Percentiles rank a stretch among this genome's conserved stretches.
Conservation (phyloP, 2,797 vertebrate species). For the Otolemur crassicaudatus region DNA sequence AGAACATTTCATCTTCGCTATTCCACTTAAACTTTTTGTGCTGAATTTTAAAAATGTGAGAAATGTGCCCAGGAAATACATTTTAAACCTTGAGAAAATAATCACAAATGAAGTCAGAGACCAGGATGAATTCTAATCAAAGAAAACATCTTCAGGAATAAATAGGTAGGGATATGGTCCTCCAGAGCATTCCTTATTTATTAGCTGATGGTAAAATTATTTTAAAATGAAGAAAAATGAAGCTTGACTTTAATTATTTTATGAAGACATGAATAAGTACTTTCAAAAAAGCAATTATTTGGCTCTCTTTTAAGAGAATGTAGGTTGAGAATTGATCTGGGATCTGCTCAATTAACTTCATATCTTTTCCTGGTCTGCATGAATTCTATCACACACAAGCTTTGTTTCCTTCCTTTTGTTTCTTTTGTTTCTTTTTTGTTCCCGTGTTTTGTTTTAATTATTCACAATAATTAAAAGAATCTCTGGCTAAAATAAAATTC, state of each 20-base stretch:
- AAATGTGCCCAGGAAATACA: slow-evolving; percentile 20
- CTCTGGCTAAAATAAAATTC: slow-evolving; percentile 48
- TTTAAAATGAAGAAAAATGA: slow-evolving; percentile 61
- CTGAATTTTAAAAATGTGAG: slow-evolving; percentile 48
- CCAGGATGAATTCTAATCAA: slow-evolving; percentile 11
- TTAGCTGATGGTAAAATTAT: slow-evolving; percentile 33
- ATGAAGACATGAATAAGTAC: slow-evolving; percentile 17
- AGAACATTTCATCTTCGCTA: slow-evolving; percentile 13
- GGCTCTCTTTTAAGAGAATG: neutral
- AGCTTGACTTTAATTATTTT: slow-evolving; percentile 55
- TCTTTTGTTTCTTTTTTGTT: neutral
- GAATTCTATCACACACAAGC: neutral
- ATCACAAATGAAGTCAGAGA: slow-evolving; percentile 50
- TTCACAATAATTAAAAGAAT: slow-evolving; percentile 42
- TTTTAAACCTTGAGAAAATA: slow-evolving; percentile 54
- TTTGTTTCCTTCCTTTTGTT: neutral
- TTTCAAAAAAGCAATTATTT: slow-evolving; percentile 23
- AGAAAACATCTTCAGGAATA: neutral
- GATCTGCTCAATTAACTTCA: slow-evolving; percentile 37
- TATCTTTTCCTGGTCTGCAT: neutral
- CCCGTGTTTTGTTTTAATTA: neutral
- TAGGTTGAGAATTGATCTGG: slow-evolving; percentile 45
- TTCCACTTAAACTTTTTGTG: neutral
- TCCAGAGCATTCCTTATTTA: neutral
- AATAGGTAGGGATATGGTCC: neutral